Conservation (phyloP, 2,113 vertebrate genomes). For the Cyanoliseus patagonus region DNA sequence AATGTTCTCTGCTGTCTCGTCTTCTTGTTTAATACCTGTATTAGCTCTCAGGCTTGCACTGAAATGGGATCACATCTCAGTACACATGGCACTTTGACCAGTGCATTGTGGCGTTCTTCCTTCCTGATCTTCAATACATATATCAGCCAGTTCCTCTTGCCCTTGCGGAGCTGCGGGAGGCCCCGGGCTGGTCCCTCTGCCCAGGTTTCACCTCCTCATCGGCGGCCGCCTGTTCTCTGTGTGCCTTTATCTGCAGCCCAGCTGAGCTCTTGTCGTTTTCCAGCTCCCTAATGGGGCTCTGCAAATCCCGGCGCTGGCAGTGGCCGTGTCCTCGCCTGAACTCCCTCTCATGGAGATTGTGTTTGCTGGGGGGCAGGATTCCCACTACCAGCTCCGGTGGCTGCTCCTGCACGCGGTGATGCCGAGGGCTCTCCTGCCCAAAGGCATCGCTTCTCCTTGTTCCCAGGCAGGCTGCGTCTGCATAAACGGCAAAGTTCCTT, state of each 20-base stretch:
- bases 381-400: neutral
- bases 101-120: neutral
- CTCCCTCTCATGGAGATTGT: neutral
- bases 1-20: neutral
- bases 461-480: neutral
- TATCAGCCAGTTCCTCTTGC: neutral
- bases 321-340: conserved; percentile 30
- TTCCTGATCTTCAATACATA: neutral
- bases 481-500: neutral
- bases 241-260: neutral
- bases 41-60: neutral
- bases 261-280: neutral
- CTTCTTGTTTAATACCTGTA: neutral
- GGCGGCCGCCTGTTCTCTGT: accelerated
- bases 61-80: neutral
- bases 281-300: neutral
- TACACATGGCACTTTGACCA: neutral
- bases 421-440: neutral
- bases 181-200: accelerated
- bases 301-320: neutral
- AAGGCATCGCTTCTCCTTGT: neutral
- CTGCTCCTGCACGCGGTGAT: neutral
- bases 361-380: neutral
- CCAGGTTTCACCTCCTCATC: neutral
- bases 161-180: neutral